phyloP scores from a whole-genome alignment of 2,113 vertebrate species.

The Melanerpes formicivorus region DNA sequence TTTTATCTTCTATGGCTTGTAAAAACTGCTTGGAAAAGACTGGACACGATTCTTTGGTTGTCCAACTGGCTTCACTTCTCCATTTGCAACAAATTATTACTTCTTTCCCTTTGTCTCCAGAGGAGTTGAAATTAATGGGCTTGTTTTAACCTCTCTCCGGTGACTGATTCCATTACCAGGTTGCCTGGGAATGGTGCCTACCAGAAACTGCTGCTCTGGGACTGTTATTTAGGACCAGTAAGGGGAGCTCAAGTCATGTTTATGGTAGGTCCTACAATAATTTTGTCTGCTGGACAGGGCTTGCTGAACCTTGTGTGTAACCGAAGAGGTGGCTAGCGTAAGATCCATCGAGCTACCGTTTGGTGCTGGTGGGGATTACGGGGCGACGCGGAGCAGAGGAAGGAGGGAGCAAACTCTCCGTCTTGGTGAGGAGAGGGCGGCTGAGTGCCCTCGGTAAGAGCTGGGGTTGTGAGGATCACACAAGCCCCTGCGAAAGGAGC shows the following conservation, averaged over 20 bases:
- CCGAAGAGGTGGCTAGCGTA: not conserved
- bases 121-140: not conserved
- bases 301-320: not conserved
- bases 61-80: not conserved
- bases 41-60: not conserved
- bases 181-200: not conserved
- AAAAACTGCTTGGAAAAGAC: constrained; percentile 38
- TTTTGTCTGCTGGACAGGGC: not conserved
- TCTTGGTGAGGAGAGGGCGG: accelerated
- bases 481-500: not conserved
- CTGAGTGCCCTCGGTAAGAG: too few relatives aligned
- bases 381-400: not conserved
- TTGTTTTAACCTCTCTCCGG: not conserved
- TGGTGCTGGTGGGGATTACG: not conserved
- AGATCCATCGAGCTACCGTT: accelerated
- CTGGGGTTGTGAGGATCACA: too few relatives aligned
- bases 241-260: constrained; percentile 47
- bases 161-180: not conserved
- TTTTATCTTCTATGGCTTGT: constrained; percentile 18
- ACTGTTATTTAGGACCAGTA: not conserved
- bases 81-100: not conserved
- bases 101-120: not conserved
- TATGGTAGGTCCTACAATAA: not conserved
- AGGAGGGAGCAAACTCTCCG: not conserved
- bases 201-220: not conserved